Base-by-base conservation (phyloP, 2,888 invertebrate species). In the Caenorhabditis afra region DNA sequence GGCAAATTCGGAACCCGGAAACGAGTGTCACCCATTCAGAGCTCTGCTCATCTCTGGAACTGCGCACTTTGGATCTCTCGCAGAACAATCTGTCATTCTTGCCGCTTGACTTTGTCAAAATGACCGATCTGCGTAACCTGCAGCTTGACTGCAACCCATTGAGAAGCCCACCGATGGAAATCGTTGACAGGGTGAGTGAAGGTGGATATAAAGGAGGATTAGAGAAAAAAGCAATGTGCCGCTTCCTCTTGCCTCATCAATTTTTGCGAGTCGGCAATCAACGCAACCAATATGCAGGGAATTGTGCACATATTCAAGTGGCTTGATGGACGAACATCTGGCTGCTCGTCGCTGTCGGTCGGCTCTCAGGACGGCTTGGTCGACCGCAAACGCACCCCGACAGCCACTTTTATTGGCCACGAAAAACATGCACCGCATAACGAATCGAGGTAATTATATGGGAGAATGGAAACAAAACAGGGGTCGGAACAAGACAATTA, bases 41-140 rank as follows among this genome's bases (percentile, higher is more conserved):
- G 53, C 16, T 83, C 14, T 83, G 82, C 41, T 61, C 79, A 4
- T 75, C 77, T 0, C 41, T 84, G 37, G 61, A 81, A 14, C 52
- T 84, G 44, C 75, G 81, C 12, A 81, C 78, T 5, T 49, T 84
- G 70, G 82, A 84, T 64, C 70, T 84, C 20, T 66, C 82, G 11
- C 68, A 75, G 12, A 84, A 84, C 59, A 75, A 77, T n/a, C 35
- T 84, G 53, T 68, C 80, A 7, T 76, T 67, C 50, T 70, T 84
- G 53, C 82, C 84, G 12, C 64, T 67, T 3, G 81, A 84, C 47
- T 73, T 84, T 53, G 52, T 71, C 14, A 82, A 81, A 73, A 81
- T 82, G 82, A 82, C 49, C 8, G 67, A 73, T 45, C 61, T 81
- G 37, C 61, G 64, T 29, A 47, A 68, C 14, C 41, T 81, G 29